Conservation (phyloP, 1,140 invertebrate species). For the Tetramorium parvispinum region DNA sequence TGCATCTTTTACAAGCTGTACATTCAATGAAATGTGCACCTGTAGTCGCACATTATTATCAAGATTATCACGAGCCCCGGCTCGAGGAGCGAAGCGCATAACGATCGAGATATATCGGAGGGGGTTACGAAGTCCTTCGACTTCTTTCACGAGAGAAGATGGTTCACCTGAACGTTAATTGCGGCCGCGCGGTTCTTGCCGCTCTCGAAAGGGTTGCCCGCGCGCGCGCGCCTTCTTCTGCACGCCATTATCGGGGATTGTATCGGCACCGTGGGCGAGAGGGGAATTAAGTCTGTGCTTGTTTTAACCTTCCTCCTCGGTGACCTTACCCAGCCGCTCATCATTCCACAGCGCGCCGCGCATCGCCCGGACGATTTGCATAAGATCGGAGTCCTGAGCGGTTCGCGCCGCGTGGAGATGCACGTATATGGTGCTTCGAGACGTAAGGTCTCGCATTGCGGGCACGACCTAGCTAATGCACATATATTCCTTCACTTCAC, state of each 20-base stretch:
- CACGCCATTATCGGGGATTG: slow-evolving; percentile 1
- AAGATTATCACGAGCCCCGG: slow-evolving; percentile 7
- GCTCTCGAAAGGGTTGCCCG: background rate
- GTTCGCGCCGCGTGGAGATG: slow-evolving; percentile 35
- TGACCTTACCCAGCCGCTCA: slow-evolving; percentile 81
- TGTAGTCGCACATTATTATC: slow-evolving; percentile 17
- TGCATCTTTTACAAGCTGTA: background rate
- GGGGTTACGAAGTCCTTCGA: background rate
- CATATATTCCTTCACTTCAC: background rate
- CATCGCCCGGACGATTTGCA: slow-evolving; percentile 72
- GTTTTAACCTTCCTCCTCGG: slow-evolving; percentile 78
- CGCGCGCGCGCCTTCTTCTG: background rate
- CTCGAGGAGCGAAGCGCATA: background rate
- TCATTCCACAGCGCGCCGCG: slow-evolving; percentile 71
- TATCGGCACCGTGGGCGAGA: background rate
- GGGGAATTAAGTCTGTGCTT: slow-evolving; percentile 35
- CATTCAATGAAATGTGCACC: slow-evolving; percentile 5
- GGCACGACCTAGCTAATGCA: slow-evolving; percentile 28
- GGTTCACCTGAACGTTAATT: background rate
- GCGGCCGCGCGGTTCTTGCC: background rate
- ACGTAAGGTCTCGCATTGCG: slow-evolving; percentile 51
- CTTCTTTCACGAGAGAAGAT: background rate
- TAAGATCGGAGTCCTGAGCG: slow-evolving; percentile 66
- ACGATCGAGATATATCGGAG: slow-evolving; percentile 14
- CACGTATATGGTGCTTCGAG: slow-evolving; percentile 41